Conservation (phyloP, 2,797 vertebrate species). For the Danio jaintianensis region DNA sequence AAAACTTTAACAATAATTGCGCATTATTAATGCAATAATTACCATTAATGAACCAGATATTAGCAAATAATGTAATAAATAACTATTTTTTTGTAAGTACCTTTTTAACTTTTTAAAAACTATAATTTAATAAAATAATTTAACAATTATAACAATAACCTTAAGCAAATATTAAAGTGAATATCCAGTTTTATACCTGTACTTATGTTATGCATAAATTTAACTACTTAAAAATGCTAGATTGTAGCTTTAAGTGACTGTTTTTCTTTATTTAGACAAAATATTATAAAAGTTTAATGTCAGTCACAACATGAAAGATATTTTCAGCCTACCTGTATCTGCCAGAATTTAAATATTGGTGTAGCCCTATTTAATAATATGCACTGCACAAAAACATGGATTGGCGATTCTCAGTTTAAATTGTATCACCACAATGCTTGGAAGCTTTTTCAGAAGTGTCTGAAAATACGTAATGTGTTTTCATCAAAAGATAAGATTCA, state of each 20-base stretch:
- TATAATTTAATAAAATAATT: not conserved
- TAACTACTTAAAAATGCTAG: not conserved
- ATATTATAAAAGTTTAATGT: not conserved
- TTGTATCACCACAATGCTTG: not conserved
- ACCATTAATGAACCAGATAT: no score
- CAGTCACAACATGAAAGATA: not conserved
- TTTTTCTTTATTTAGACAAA: not conserved
- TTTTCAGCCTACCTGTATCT: not conserved
- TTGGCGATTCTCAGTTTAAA: not conserved
- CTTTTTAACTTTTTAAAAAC: not conserved
- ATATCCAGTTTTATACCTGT: not conserved
- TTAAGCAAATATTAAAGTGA: not conserved
- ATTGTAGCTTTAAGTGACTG: not conserved
- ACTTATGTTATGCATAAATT: not conserved
- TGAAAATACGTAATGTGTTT: not conserved
- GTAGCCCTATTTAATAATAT: not conserved
- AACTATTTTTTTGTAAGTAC: no score
- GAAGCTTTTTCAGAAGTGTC: no score
- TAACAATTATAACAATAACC: not conserved
- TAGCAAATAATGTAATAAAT: no score
- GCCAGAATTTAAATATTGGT: not conserved
- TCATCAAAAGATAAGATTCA: not conserved
- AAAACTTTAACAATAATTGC: no score
- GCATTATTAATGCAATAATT: no score
- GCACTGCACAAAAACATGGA: not conserved